Evolutionary conservation across 2,888 invertebrate genomes (phyloP).

Genomic region (Melanostoma scalare): DNA sequence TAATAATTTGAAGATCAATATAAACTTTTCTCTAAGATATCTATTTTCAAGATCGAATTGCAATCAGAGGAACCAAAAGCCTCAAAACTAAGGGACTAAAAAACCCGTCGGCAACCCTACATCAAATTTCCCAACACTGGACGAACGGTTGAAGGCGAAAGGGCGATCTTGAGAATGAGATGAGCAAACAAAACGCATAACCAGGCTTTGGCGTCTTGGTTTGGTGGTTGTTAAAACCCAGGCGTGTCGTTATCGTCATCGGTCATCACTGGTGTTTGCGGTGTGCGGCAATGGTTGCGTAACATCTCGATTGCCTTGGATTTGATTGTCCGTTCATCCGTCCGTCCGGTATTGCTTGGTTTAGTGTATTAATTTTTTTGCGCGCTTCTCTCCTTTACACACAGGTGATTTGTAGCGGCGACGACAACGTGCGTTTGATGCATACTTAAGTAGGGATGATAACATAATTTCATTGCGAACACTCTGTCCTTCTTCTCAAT

Average conservation of each 20-base stretch:
- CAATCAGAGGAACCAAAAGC: too few relatives aligned
- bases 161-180: conserved; percentile 55
- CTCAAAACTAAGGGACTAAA: too few relatives aligned
- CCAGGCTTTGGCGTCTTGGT: conserved; percentile 17
- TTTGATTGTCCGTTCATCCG: conserved; percentile 65
- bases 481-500: conserved; percentile 16
- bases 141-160: conserved; percentile 49
- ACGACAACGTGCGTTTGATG: conserved; percentile 68
- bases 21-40: too few relatives aligned
- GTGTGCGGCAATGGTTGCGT: conserved; percentile 68
- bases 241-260: conserved; percentile 64
- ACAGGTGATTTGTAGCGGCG: conserved; percentile 58
- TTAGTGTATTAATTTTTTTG: conserved; percentile 43
- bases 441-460: conserved; percentile 69
- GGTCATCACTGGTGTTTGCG: conserved; percentile 62
- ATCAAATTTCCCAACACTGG: not conserved
- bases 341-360: conserved; percentile 39
- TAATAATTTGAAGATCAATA: too few relatives aligned
- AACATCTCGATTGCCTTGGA: conserved; percentile 71
- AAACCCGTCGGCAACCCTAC: conserved; percentile 23
- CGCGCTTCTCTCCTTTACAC: conserved; percentile 23
- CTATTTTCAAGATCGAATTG: too few relatives aligned
- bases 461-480: conserved; percentile 59
- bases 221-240: conserved; percentile 20
- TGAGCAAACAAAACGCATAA: conserved; percentile 65